Evolutionary conservation across 2,797 vertebrate species (phyloP).

Genomic region (Xerus rutilus): DNA sequence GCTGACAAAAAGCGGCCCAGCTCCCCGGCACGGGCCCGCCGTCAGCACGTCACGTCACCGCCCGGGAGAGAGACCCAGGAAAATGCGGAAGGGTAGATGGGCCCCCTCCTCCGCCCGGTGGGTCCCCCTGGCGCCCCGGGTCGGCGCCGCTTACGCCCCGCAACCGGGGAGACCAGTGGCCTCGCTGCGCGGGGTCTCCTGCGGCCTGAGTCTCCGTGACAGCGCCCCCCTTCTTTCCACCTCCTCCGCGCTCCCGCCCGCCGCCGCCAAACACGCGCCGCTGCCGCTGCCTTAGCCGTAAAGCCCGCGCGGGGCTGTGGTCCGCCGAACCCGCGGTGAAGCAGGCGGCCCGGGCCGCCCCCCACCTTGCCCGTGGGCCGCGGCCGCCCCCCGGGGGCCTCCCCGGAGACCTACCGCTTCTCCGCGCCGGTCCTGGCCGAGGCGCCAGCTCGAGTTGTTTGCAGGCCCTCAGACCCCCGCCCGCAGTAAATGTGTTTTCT

Average conservation of each 20-base stretch:
- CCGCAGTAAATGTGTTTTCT: conserved; percentile 78
- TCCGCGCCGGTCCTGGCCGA: conserved; percentile 63
- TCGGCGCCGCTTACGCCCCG: conserved; percentile 70
- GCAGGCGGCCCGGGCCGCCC: conserved; percentile 45
- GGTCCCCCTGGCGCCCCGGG: conserved; percentile 74
- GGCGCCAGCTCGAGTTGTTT: conserved; percentile 68
- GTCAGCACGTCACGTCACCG: conserved; percentile 98
- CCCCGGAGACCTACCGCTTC: conserved; percentile 68
- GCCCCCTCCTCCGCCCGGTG: conserved; percentile 81
- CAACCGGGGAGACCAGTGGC: conserved; percentile 70
- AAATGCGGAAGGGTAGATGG: conserved; percentile 93
- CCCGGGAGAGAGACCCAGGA: conserved; percentile 94
- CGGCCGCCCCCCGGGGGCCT: conserved; percentile 73
- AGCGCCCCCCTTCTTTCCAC: conserved; percentile 83
- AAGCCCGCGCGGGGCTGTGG: conserved; percentile 81
- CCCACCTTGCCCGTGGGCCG: conserved; percentile 61
- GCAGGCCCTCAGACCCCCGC: conserved; percentile 82
- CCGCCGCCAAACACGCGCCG: conserved; percentile 70
- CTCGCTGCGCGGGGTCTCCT: conserved; percentile 74
- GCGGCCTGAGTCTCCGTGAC: conserved; percentile 78
- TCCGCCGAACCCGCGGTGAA: conserved; percentile 67
- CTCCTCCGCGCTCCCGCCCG: conserved; percentile 82
- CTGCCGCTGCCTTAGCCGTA: conserved; percentile 63
- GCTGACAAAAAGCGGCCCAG: conserved; percentile 95
- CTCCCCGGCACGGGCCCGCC: conserved; percentile 94